Base-by-base conservation (phyloP, 2,113 vertebrate species). In the Melierax canorus region DNA sequence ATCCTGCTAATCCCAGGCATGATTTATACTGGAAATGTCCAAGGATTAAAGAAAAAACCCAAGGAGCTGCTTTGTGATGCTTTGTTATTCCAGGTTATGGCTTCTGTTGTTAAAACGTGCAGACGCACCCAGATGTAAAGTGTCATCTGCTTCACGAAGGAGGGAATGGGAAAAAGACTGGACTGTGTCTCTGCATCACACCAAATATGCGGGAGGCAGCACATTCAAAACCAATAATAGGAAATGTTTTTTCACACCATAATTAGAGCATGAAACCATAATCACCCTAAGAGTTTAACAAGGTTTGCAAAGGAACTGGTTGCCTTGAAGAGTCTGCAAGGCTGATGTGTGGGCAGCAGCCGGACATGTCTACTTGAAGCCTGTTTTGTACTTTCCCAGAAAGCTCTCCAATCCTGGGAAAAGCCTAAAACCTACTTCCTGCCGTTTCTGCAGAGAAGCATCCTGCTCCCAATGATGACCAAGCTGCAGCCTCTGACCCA, bases 381-480 rank as follows among this genome's bases (percentile, higher is more conserved):
- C 60, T 48, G 29, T 69, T 91, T 53, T 5, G 3, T 56, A 30
- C 58, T 59, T 93, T 80, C 63, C 75, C 82, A 83, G 72, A 58
- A 82, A 78, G 75, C 18, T 63, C 59, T 45, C 5, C 0, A 0
- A 20, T n/a, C 53, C 67, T 15, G 30, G 67, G 43, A 94, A 92
- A 86, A 74, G 38, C 9, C 29, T 24, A 46, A 88, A 82, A 11
- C n/a, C 32, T 50, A 41, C 59, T 66, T 36, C 32, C 68, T 58
- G n/a, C 19, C 5, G 26, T 45, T 75, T 32, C 56, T 73, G 63
- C 50, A 59, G 60, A 0, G 0, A 79, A 27, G 53, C 3, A 1
- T 67, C 46, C 75, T 59, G 63, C 34, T 92, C 38, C 55, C 56
- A 29, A 1, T 1, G 2, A 74, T 1, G 5, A 27, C 23, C n/a